Evolutionary conservation across 2,888 invertebrate genomes (phyloP), one percentile per base, ranked within the genome.

Genomic region (Pyralis farinalis): DNA sequence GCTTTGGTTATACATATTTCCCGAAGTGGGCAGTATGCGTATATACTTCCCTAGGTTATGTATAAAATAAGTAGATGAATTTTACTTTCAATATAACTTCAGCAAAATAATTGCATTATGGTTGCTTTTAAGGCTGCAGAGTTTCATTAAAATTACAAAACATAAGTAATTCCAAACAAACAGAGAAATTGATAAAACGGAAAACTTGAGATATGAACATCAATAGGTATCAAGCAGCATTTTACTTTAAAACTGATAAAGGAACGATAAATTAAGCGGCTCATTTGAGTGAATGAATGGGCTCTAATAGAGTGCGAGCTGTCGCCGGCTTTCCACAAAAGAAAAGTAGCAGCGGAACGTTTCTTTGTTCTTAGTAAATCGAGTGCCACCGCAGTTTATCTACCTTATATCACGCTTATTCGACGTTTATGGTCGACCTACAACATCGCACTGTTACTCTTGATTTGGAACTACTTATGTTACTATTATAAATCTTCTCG

Each of bases 281-380:
- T 82, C 84, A 84, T 82, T 85, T 83, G 76, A 79, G 71, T 76
- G 73, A 78, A 78, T 81, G 80, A 84, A 84, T 81, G 73, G 79
- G 63, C 55, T 47, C 72, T 85, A 82, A 85, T 84, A 80, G 82
- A 85, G 74, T 81, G 78, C 64, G 76, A 77, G 75, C 74, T 75
- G 83, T 81, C 83, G 75, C 59, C 66, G 60, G 53, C 51, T 57
- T 65, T 63, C 70, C 71, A 76, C 83, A 83, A 82, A 82, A 85
- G 82, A 79, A 83, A 84, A 78, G 79, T 75, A 74, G 73, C 65
- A 60, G 64, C 66, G 65, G 69, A 71, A 60, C 69, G 63, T 71
- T 78, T 76, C 85, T 83, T 84, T 85, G 85, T 86, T 86, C 84
- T 84, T 79, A 72, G 67, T 75, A 79, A 83, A 84, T 83, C 80